Evolutionary conservation across 2,888 invertebrate genomes (phyloP).

Genomic region (Rhamnusium bicolor): DNA sequence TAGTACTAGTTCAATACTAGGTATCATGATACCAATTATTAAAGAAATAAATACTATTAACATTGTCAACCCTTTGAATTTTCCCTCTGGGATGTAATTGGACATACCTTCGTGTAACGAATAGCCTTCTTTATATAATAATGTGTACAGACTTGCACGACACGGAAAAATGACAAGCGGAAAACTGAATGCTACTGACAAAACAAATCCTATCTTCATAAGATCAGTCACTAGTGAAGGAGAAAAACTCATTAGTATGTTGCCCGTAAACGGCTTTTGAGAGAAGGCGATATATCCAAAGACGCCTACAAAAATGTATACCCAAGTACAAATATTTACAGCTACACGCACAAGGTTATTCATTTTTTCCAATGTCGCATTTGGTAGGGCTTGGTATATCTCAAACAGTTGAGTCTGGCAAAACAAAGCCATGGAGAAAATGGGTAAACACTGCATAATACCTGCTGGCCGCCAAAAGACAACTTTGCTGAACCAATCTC

Average conservation of each 20-base stretch:
- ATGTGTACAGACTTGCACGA: constrained; percentile 92
- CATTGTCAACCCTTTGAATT: constrained; percentile 88
- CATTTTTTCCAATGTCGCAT: constrained; percentile 91
- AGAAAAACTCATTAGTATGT: constrained; percentile 90
- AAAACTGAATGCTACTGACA: constrained; percentile 96
- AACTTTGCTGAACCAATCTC: constrained; percentile 83
- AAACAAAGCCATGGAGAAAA: constrained; percentile 96
- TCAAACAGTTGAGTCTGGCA: constrained; percentile 97
- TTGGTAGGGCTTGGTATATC: constrained; percentile 92
- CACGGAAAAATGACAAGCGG: constrained; percentile 98
- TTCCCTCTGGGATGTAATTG: constrained; percentile 86
- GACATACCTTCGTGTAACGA: constrained; percentile 76
- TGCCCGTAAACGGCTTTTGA: constrained; percentile 85
- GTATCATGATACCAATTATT: constrained; percentile 87
- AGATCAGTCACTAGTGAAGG: constrained; percentile 88
- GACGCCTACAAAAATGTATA: constrained; percentile 93
- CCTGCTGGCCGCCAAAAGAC: constrained; percentile 89
- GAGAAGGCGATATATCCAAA: constrained; percentile 92
- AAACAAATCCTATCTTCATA: constrained; percentile 94
- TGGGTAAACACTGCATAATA: constrained; percentile 92
- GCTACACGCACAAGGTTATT: constrained; percentile 90
- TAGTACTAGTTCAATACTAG: constrained; percentile 94
- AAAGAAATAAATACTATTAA: constrained; percentile 84
- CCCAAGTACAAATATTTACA: constrained; percentile 90
- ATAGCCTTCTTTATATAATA: constrained; percentile 86